These are phyloP conservation scores for Agrenia bidenticulata DNA, from an alignment of 2,888 invertebrate genomes.

Conservation along the genomic window DNA sequence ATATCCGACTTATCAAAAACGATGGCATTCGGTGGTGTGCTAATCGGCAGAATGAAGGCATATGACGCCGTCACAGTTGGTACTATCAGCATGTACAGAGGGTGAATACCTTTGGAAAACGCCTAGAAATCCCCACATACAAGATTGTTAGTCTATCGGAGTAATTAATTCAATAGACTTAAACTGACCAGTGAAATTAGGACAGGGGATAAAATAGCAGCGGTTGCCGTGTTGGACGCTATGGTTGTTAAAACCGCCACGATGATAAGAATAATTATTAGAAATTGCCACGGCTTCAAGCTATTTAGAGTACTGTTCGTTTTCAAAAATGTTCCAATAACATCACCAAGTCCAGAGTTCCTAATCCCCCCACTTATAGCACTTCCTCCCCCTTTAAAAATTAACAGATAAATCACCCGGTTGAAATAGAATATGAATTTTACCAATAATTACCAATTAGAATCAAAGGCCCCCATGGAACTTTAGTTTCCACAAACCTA, in stretches of 20 bases:
- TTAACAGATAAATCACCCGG: background rate
- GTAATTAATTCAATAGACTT: background rate
- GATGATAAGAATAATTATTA: slow-evolving; percentile 69
- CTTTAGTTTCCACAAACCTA: slow-evolving; percentile 15
- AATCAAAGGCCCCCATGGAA: slow-evolving; percentile 34
- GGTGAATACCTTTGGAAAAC: slow-evolving; percentile 28
- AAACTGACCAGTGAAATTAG: slow-evolving; percentile 25
- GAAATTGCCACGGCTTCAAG: slow-evolving; percentile 10
- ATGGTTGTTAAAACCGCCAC: slow-evolving; percentile 83
- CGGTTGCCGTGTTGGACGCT: slow-evolving; percentile 62
- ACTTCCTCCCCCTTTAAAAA: slow-evolving; percentile 72
- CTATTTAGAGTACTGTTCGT: slow-evolving; percentile 66
- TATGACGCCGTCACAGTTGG: slow-evolving; percentile 32
- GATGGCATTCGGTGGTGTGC: slow-evolving; percentile 38
- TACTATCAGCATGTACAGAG: slow-evolving; percentile 35
- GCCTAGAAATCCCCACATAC: slow-evolving; percentile 21
- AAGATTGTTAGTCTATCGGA: background rate
- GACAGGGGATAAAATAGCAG: slow-evolving; percentile 36
- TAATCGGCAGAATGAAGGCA: slow-evolving; percentile 37
- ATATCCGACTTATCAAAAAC: slow-evolving; percentile 41
- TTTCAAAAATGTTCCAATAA: slow-evolving; percentile 71
- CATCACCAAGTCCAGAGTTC: slow-evolving; percentile 71
- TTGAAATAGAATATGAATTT: background rate
- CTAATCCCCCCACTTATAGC: slow-evolving; percentile 84
- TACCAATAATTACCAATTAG: slow-evolving; percentile 34